phyloP scores from a whole-genome alignment of 1,140 invertebrate species.

The Drosophila kepulauana region DNA sequence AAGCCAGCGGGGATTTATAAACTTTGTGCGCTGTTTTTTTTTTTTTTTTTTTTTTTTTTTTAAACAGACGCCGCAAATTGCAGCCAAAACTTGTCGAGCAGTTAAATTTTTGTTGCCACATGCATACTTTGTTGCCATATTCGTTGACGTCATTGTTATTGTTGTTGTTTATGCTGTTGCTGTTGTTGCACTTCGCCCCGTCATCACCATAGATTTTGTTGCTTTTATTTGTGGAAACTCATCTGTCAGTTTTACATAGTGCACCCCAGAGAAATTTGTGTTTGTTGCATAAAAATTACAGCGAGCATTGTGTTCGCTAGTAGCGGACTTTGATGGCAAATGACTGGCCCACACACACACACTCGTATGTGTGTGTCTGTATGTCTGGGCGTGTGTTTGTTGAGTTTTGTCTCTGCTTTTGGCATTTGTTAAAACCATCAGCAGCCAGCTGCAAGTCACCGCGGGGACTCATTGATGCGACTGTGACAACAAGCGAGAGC shows the following conservation, averaged over 20 bases:
- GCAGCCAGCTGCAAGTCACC: constrained; percentile 49
- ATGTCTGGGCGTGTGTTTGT: not conserved
- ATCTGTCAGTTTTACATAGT: constrained; percentile 82
- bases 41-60: no score
- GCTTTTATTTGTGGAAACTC: constrained; percentile 55
- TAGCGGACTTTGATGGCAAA: constrained; percentile 73
- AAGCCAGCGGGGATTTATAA: constrained; percentile 37
- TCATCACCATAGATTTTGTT: constrained; percentile 50
- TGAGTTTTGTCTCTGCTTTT: constrained; percentile 57
- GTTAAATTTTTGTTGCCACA: constrained; percentile 50
- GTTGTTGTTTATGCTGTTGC: constrained; percentile 11
- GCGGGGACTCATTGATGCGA: constrained; percentile 74
- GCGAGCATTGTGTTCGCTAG: constrained; percentile 73
- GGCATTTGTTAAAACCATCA: constrained; percentile 76
- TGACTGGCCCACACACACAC: constrained; percentile 49
- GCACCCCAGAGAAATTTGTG: constrained; percentile 79
- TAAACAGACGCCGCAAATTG: constrained; percentile 54
- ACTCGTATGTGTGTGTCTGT: not conserved
- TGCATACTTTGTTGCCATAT: constrained; percentile 37
- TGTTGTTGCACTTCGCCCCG: constrained; percentile 36
- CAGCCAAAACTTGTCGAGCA: constrained; percentile 52
- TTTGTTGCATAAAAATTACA: constrained; percentile 83
- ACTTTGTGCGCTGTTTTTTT: constrained; percentile 43
- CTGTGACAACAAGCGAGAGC: constrained; percentile 65
- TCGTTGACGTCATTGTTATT: no score